phyloP scores from a whole-genome alignment of 2,888 invertebrate genomes.

The Tipula helvola region DNA sequence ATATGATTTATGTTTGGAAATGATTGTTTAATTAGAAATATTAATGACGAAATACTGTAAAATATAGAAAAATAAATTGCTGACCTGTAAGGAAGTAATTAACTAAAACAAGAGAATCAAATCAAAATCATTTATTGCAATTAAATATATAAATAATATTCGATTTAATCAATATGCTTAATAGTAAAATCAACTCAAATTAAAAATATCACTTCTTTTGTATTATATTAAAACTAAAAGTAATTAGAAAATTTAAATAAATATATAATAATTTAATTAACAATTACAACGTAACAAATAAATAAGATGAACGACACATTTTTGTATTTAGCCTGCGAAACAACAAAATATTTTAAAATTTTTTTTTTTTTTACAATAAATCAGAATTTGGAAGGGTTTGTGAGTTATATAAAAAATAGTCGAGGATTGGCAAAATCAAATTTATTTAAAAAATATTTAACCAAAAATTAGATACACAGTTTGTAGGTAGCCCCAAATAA shows the following conservation, averaged over 20 bases:
- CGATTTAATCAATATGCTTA: not conserved
- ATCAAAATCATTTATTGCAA: not conserved
- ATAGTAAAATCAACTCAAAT: not conserved
- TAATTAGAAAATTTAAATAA: no score
- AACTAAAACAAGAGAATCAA: not conserved
- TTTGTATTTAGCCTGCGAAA: not conserved
- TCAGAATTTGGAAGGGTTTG: not conserved
- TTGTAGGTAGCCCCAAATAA: not conserved
- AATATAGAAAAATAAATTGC: not conserved
- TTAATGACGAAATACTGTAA: not conserved
- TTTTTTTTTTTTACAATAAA: not conserved
- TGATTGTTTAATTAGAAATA: not conserved
- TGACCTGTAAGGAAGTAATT: no score
- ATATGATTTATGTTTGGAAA: not conserved
- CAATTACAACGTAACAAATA: not conserved
- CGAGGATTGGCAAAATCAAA: not conserved
- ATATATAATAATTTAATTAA: not conserved
- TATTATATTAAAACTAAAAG: not conserved
- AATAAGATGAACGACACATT: not conserved
- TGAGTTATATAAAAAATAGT: not conserved
- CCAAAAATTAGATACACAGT: not conserved
- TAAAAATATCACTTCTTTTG: not conserved
- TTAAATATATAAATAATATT: not conserved
- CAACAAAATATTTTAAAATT: not conserved
- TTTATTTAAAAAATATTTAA: not conserved